phyloP scores from a whole-genome alignment of 2,113 vertebrate genomes.

The Pedetes capensis region DNA sequence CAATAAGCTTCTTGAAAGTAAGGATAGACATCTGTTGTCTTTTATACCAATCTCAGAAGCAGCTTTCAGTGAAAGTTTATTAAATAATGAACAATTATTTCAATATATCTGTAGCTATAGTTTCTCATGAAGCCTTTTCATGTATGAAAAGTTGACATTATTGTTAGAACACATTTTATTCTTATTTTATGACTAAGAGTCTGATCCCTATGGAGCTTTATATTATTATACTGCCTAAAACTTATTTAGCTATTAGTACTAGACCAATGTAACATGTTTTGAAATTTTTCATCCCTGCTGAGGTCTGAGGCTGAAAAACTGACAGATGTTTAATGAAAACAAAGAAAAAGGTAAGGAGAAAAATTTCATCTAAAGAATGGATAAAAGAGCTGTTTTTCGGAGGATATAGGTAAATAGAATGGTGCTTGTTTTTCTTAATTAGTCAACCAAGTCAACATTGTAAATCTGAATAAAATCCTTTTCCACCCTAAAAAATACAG shows the following conservation, averaged over 20 bases:
- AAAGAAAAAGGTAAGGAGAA: background rate
- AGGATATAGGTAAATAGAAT: conserved; percentile 31
- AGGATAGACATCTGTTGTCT: background rate
- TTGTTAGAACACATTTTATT: conserved; percentile 40
- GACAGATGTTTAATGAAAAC: conserved; percentile 48
- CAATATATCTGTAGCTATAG: conserved; percentile 13
- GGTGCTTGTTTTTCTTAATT: background rate
- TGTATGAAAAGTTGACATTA: background rate
- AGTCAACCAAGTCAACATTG: background rate
- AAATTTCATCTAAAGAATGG: conserved; percentile 59
- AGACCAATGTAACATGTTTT: background rate
- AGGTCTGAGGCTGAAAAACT: conserved; percentile 23
- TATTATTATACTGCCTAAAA: background rate
- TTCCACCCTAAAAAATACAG: background rate
- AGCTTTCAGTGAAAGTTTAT: background rate
- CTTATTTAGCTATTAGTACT: conserved; percentile 19
- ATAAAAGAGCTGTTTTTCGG: background rate
- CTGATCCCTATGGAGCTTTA: conserved; percentile 16
- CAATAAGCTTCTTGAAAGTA: conserved; percentile 6
- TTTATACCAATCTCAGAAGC: background rate
- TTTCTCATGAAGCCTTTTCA: background rate
- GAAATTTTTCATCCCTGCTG: conserved; percentile 48
- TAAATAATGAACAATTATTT: conserved; percentile 5
- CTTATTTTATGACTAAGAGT: conserved; percentile 2
- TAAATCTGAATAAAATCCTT: conserved; percentile 6